Base-by-base conservation (phyloP, 2,797 vertebrate species). In the Xenops minutus region DNA sequence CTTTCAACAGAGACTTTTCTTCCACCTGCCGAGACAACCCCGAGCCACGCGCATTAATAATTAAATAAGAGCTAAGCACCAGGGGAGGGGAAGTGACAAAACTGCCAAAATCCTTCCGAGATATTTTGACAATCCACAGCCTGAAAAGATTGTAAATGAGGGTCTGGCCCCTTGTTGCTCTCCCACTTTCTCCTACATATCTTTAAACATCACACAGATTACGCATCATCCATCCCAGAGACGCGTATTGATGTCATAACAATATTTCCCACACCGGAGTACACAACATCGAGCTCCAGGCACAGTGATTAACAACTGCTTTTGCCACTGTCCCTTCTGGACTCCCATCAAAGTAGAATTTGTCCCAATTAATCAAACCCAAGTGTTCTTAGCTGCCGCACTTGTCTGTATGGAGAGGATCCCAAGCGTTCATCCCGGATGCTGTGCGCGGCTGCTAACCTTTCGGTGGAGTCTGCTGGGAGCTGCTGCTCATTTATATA, bases 351-450 rank as follows among this genome's bases (percentile, higher is more conserved):
- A 96, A 96, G 92, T 59, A 89, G 92, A 85, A 96, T 82, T 88
- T 94, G 84, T 95, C 82, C 93, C 95, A 96, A 94, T 97, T 97
- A 97, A 97, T 98, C 97, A 97, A 91, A 87, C 37, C 18, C 41
- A 44, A 90, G 88, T 58, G 89, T 58, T 97, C 79, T 95, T 88
- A 89, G 89, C 93, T 91, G 89, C 89, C 86, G 61, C 1, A 4
- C 36, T 62, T 9, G 4, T 94, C 90, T 88, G 91, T 73, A n/a
- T 3, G 16, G 73, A 94, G 52, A 41, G 30, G 87, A 81, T 89
- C 96, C 93, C 29, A 8, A 83, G 41, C 4, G 10, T 96, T 96
- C 96, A 97, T 97, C 67, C 36, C 2, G 64, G 95, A 97, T 96
- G 96, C 97, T 93, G 67, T 1, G 26, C 16, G 58, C 14, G 61